phyloP scores from a whole-genome alignment of 2,797 vertebrate species.

The Hybognathus amarus region DNA sequence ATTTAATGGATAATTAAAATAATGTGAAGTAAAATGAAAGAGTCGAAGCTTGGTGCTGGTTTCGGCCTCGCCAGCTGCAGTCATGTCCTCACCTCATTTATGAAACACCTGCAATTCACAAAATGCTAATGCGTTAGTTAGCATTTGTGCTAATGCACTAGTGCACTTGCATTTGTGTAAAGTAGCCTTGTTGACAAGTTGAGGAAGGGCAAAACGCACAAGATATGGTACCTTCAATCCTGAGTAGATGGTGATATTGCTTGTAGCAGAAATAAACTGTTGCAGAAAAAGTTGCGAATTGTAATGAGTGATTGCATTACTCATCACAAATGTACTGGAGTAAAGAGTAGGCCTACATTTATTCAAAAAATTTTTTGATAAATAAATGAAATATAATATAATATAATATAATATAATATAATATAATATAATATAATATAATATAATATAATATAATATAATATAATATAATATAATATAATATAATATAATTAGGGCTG shows the following conservation, averaged over 20 bases:
- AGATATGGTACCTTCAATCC: too few relatives aligned
- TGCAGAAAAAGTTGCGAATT: background rate
- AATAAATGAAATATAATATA: too few relatives aligned
- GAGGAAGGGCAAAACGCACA: background rate
- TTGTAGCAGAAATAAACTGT: background rate
- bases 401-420: too few relatives aligned
- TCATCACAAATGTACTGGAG: background rate
- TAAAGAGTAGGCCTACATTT: background rate
- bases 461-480: too few relatives aligned
- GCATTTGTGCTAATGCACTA: background rate
- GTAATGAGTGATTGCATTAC: background rate
- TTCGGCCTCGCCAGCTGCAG: background rate
- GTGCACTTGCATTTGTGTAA: background rate
- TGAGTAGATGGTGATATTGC: background rate
- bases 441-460: background rate
- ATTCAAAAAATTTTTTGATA: too few relatives aligned
- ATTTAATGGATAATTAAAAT: background rate
- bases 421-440: background rate
- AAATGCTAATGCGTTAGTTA: too few relatives aligned
- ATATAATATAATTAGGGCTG: too few relatives aligned
- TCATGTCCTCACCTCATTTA: background rate
- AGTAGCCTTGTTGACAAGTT: background rate
- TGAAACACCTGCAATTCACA: background rate
- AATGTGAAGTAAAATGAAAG: background rate
- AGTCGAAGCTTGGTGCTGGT: background rate